Evolutionary conservation across 2,113 vertebrate genomes (phyloP), one percentile per base, ranked within the genome.

Genomic region (Telmatochromis sp.): DNA sequence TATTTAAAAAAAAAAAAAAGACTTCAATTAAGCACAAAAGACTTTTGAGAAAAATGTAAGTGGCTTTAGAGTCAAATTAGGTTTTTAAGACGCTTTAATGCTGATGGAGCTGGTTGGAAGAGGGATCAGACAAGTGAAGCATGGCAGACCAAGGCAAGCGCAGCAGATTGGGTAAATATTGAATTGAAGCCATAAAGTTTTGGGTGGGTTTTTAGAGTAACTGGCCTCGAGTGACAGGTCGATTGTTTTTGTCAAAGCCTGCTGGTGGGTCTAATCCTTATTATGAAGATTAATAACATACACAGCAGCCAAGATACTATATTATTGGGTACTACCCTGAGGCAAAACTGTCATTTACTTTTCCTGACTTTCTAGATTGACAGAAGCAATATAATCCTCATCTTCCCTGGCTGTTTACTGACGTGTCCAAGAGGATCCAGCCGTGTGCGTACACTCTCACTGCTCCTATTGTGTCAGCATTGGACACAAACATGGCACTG

Each of bases 331-430:
- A 42, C 5, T 6, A 4, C 87, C 88, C 63, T 78, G 65, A 8
- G 82, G 89, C 91, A 86, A 86, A 90, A 86, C 88, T 65, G 88
- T 31, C 86, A 86, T 85, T 90, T 88, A 81, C 87, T 73, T 75
- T 45, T 26, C 68, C 54, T 21, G 28, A 53, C 84, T 88, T 17
- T 78, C 31, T 14, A 78, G 89, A 92, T 50, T 89, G 90, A 92
- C 92, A 88, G 40, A 17, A 80, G 83, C 86, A 88, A 88, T 85
- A 87, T 87, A 95, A 94, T 90, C 90, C 89, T 78, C 68, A 19
- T 86, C 89, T 84, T 80, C 65, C 53, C 75, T 65, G 84, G 51
- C 80, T 83, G 83, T 85, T 89, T 86, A 93, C 88, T 89, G 91
- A 94, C 87, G 78, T 57, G 86, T 87, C 88, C 81, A 63, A 33